phyloP scores from a whole-genome alignment of 2,888 invertebrate species.

The Drymonia ruficornis region DNA sequence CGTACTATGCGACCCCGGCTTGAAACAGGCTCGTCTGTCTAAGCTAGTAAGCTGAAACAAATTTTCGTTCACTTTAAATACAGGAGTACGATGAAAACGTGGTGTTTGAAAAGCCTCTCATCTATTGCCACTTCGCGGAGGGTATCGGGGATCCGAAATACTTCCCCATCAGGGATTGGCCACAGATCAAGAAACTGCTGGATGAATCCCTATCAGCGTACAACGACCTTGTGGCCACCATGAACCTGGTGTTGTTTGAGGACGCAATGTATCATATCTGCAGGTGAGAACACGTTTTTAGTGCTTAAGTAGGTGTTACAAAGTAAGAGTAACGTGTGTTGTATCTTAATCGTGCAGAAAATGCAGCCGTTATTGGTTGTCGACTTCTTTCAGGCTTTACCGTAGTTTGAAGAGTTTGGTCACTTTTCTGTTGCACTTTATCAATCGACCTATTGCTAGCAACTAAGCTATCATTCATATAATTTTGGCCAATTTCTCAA shows the following conservation, averaged over 20 bases:
- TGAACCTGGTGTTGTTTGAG: constrained; percentile 97
- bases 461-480: no score
- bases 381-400: no score
- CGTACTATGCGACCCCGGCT: no score
- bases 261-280: constrained; percentile 97
- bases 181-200: constrained; percentile 88
- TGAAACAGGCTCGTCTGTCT: no score
- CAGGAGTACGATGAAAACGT: constrained; percentile 90
- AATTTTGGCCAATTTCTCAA: no score
- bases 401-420: no score
- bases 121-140: constrained; percentile 96
- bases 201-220: constrained; percentile 93
- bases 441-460: no score
- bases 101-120: constrained; percentile 90
- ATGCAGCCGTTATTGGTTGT: no score
- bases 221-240: constrained; percentile 95
- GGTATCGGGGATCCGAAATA: constrained; percentile 97
- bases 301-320: no score
- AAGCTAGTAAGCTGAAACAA: not conserved
- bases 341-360: no score
- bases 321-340: no score
- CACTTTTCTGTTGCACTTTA: no score
- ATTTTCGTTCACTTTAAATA: constrained; percentile 11
- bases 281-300: constrained; percentile 71
- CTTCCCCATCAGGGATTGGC: constrained; percentile 90